phyloP scores from a whole-genome alignment of 1,140 invertebrate genomes.

The Homalodisca vitripennis region DNA sequence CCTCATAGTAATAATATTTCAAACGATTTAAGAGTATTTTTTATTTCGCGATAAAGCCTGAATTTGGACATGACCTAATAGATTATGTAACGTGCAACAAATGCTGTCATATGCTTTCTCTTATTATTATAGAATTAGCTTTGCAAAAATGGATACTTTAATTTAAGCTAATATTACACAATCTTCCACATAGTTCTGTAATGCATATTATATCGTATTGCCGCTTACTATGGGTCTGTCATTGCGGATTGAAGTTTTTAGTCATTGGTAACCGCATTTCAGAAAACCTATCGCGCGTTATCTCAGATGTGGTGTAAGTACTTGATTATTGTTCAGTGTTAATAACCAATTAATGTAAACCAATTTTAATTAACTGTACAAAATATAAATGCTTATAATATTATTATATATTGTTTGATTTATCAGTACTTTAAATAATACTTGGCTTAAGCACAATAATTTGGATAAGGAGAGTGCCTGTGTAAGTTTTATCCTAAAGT shows the following conservation, averaged over 20 bases:
- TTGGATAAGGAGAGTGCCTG: no score
- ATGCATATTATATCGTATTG: conserved; percentile 2
- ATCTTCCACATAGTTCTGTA: conserved; percentile 15
- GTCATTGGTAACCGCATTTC: neutral
- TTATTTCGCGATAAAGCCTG: conserved; percentile 10
- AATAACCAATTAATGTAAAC: neutral
- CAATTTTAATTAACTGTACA: neutral
- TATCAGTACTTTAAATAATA: no score
- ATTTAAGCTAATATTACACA: conserved; percentile 6
- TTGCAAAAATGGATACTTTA: conserved; percentile 2
- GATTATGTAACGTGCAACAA: neutral
- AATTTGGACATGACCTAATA: neutral
- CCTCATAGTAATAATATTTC: neutral
- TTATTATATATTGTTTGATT: no score
- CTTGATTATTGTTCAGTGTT: neutral
- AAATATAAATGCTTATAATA: no score
- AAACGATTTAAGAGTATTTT: neutral
- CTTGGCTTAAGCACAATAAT: no score
- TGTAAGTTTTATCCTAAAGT: no score
- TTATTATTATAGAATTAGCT: conserved; percentile 15
- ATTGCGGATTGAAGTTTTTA: neutral
- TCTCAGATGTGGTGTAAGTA: neutral
- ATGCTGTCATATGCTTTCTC: conserved; percentile 4
- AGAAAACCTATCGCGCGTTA: neutral
- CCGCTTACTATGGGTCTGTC: neutral